Base-by-base conservation (phyloP, 2,888 invertebrate genomes). In the Microplitis deprimator region DNA sequence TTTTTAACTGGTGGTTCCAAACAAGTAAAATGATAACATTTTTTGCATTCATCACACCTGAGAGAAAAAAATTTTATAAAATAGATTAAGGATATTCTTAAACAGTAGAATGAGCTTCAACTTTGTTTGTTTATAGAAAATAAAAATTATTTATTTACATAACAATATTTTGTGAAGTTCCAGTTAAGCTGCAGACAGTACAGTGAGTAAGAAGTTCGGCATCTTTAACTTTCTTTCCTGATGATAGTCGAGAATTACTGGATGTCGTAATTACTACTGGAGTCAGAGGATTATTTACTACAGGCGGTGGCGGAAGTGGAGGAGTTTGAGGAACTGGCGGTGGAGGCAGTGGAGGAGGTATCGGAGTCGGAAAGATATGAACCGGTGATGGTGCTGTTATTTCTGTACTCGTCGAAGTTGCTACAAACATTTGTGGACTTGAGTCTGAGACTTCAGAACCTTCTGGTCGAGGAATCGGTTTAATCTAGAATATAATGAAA, bases 1-100 rank as follows among this genome's bases (percentile, higher is more conserved):
- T 97, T 97, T 90, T 96, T 97, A 13, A 97, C 92, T 13, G 98
- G 98, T 71, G 98, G 98, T 90, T 97, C 96, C 85, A 98, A 91
- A 90, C 98, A 98, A 79, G 94, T 94, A 89, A 98, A 97, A 91
- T 98, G 98, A 91, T 96, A 98, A 84, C 95, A 94, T 87, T 96
- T 95, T 87, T 92, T 92, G 90, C 98, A 98, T 89, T 96, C 96
- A 90, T 98, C 97, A 90, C 98, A 98, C 88, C 96, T 97, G 87
- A 80, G 77, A 83, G 70, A 75, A 68, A 79, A 69, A 77, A 50
- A 5, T 50, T 50, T 29, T 4, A 29, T 29, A 29, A 29, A 29
- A 29, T 29, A 29, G 29, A 29, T 29, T 29, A 29, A 29, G 29
- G 29, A 29, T 29, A 29, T 29, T 29, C 29, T 29, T 29, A 29